A percentile compares a stretch with the other conserved stretches of the same genome.
Evolutionary conservation across 2,888 invertebrate genomes (phyloP).

Genomic region (Prenolepis imparis): DNA sequence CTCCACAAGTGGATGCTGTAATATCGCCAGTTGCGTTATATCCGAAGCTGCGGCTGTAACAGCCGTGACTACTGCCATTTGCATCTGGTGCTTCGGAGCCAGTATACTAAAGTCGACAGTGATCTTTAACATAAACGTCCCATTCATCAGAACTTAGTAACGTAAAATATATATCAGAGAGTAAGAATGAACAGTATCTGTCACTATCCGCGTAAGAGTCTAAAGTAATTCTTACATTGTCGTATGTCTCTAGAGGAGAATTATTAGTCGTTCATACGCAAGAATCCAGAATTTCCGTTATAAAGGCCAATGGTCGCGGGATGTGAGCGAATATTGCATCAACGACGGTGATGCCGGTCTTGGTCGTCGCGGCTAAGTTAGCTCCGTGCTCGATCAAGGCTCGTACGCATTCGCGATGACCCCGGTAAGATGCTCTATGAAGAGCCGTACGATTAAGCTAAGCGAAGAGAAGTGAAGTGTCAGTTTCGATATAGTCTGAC

Average conservation of each 20-base stretch:
- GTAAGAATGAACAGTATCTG: background rate
- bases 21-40: slow-evolving; percentile 84
- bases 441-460: slow-evolving; percentile 86
- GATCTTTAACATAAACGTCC: slow-evolving; percentile 63
- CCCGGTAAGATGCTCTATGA: slow-evolving; percentile 87
- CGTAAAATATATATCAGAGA: background rate
- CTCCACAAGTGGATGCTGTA: slow-evolving; percentile 87
- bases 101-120: slow-evolving; percentile 85
- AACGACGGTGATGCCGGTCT: slow-evolving; percentile 83
- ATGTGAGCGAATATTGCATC: slow-evolving; percentile 84
- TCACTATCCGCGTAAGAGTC: background rate
- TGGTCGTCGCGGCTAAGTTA: slow-evolving; percentile 82
- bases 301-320: slow-evolving; percentile 82
- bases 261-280: slow-evolving; percentile 77
- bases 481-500: background rate
- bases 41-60: slow-evolving; percentile 85
- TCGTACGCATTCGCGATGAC: slow-evolving; percentile 86
- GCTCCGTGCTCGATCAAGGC: slow-evolving; percentile 86
- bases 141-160: background rate
- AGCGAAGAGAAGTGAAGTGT: background rate
- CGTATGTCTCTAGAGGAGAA: slow-evolving; percentile 76
- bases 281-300: slow-evolving; percentile 83
- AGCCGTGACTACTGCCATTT: slow-evolving; percentile 86
- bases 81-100: slow-evolving; percentile 83
- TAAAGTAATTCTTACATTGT: slow-evolving; percentile 64